Percentiles rank a stretch among this genome's conserved stretches.
Conservation (phyloP, 1,140 invertebrate genomes). For the Drosophila paulistorum region DNA sequence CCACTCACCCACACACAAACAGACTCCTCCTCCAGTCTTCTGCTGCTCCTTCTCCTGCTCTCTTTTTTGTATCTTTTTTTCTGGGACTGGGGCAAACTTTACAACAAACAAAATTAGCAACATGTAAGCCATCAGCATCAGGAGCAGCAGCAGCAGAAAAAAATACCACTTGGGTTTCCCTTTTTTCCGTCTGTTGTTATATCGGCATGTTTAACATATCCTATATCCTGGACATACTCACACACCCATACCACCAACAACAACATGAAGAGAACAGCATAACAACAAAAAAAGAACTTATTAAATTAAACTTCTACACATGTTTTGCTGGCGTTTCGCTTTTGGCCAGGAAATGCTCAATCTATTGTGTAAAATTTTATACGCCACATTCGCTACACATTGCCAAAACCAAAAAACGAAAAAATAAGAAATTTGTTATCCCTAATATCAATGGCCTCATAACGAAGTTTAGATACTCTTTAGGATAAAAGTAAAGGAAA, state of each 20-base stretch:
- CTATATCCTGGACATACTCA: conserved; percentile 27
- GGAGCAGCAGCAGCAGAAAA: conserved; percentile 16
- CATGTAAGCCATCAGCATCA: conserved; percentile 49
- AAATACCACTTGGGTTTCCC: conserved; percentile 49
- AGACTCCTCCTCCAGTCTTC: not conserved
- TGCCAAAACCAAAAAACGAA: conserved; percentile 9
- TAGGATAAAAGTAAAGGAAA: too few relatives aligned
- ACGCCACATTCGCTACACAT: conserved; percentile 50
- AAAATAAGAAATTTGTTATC: conserved; percentile 9
- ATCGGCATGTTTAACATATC: conserved; percentile 72
- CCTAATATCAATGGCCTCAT: not conserved
- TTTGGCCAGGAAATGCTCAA: conserved; percentile 68
- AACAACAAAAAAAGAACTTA: conserved; percentile 54
- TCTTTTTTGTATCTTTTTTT: not conserved
- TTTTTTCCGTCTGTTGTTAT: conserved; percentile 42
- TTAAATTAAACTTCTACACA: conserved; percentile 81
- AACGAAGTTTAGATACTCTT: not conserved
- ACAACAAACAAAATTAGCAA: conserved; percentile 76
- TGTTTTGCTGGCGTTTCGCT: conserved; percentile 48
- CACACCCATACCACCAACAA: not conserved
- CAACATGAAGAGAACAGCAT: not conserved
- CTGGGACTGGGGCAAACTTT: conserved; percentile 36
- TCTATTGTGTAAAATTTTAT: conserved; percentile 77
- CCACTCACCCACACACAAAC: conserved; percentile 2
- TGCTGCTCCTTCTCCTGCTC: too few relatives aligned